These are phyloP conservation scores for Isichthys henryi DNA, from an alignment of 2,113 vertebrate genomes.

Conservation along the genomic window DNA sequence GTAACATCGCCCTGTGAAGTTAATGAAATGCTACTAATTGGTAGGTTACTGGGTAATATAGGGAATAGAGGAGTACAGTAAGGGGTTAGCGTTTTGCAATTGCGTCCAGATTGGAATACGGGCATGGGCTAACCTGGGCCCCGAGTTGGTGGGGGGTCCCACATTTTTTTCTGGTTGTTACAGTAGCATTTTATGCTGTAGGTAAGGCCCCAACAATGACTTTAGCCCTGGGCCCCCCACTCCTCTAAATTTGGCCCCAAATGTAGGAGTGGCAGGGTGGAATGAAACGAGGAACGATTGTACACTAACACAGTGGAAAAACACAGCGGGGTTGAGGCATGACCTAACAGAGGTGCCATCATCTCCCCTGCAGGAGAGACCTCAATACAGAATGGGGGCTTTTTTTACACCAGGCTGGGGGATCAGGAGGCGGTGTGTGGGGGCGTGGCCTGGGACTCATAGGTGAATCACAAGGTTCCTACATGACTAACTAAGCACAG, in stretches of 20 bases:
- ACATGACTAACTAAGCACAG: background rate
- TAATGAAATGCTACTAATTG: background rate
- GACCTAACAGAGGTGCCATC: too few relatives aligned
- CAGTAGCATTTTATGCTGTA: background rate
- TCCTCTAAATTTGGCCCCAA: background rate
- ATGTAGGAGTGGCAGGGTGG: background rate
- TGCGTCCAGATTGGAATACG: background rate
- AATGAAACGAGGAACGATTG: background rate
- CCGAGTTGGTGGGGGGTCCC: background rate
- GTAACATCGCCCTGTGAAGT: background rate
- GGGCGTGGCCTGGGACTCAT: background rate
- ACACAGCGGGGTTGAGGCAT: too few relatives aligned
- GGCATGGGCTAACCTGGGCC: background rate
- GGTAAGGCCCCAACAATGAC: background rate
- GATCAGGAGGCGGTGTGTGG: background rate
- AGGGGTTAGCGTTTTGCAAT: background rate
- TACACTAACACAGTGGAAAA: too few relatives aligned
- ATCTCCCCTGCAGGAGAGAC: too few relatives aligned
- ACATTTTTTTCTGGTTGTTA: background rate
- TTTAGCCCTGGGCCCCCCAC: background rate
- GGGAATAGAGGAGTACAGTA: background rate
- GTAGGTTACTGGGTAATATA: background rate
- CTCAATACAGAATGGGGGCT: background rate
- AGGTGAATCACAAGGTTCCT: background rate
- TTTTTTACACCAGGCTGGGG: background rate